Evolutionary conservation across 2,113 vertebrate genomes (phyloP).

Genomic region (Nanger granti): DNA sequence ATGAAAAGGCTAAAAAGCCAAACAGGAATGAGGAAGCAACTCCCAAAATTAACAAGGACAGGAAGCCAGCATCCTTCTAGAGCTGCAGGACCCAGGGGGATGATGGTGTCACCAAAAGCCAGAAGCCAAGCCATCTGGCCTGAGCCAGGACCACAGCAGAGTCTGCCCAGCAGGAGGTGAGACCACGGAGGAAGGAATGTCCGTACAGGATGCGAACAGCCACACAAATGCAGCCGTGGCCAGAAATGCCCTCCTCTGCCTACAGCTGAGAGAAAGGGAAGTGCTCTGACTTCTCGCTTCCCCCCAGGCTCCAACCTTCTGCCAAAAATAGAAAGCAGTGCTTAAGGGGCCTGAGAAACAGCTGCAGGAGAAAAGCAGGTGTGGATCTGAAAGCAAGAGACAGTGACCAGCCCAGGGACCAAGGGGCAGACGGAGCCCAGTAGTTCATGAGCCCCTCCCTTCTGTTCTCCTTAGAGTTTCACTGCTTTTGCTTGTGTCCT

Average conservation of each 20-base stretch:
- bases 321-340: neutral
- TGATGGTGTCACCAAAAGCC: neutral
- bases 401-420: neutral
- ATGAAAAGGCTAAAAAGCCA: neutral
- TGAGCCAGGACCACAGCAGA: neutral
- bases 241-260: neutral
- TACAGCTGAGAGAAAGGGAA: neutral
- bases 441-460: neutral
- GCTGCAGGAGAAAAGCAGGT: neutral
- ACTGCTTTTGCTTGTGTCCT: neutral
- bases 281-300: neutral
- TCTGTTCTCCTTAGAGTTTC: neutral
- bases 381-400: neutral
- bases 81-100: neutral
- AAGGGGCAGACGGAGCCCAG: neutral
- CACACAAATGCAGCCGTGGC: fast-evolving
- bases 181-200: neutral
- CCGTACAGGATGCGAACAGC: no score
- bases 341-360: neutral
- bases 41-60: neutral
- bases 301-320: neutral
- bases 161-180: neutral
- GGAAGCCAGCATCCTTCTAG: neutral
- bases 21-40: neutral
- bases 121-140: neutral